Base-by-base conservation (phyloP, 2,113 vertebrate species). In the Percopsis transmontana region DNA sequence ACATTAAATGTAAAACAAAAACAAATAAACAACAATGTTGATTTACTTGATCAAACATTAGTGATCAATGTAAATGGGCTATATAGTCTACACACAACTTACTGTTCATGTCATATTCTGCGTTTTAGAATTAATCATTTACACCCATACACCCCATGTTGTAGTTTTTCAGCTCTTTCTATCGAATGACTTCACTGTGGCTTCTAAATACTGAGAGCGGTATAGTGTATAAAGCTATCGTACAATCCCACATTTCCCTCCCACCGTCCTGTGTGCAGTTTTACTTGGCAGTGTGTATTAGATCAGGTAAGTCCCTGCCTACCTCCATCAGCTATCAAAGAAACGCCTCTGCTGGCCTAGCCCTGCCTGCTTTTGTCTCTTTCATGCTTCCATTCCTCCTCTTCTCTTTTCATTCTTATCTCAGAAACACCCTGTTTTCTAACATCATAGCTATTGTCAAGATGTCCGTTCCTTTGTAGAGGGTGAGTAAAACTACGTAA, bases 241-340 rank as follows among this genome's bases (percentile, higher is more conserved):
- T 53, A 18, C 74, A 59, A 52, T 39, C 33, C 55, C 33, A 57
- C 55, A 19, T 67, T 39, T 56, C 63, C 60, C 74, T 77, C 80
- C 87, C 70, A 87, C 84, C 66, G 70, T 16, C 75, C 61, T 50
- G 68, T 83, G 65, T 80, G 70, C 83, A 75, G 72, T 79, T 64
- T 24, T 40, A 33, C 70, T 65, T 58, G 38, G 15, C 71, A 80
- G 73, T 76, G 66, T 62, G 24, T 66, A 33, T 7, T 80, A 63
- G 57, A 76, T 71, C 76, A 66, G 66, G 54, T 85, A 70, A 79
- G 82, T 73, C 73, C 21, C 76, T 68, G 68, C 79, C 79, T 82
- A n/a, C 45, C 45, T 8, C 79, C 54, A 16, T 74, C 52, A 44
- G 66, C 74, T 67, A 85, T 85, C 78, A 88, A 72, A 83, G 67